Evolutionary conservation across 2,888 invertebrate species (phyloP), one percentile per base, ranked within the genome.

Genomic region (Leptinotarsa peninsularis): DNA sequence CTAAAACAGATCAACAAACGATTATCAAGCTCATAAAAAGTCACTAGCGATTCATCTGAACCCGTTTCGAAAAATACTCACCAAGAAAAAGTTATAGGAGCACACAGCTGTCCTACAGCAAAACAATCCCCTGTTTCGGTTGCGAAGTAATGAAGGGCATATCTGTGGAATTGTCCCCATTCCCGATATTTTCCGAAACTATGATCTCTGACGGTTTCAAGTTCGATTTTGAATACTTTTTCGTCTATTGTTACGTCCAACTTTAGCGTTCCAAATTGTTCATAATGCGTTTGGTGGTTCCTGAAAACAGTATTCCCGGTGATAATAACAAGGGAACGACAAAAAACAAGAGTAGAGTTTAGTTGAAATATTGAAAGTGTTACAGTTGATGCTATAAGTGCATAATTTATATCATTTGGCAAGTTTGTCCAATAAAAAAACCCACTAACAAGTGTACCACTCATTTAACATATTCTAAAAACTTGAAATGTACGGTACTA

Each of bases 241-340:
- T 90, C 91, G 77, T 92, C 90, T 14, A 94, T 88, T 33, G 86
- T 86, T 0, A 91, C 90, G 1, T 86, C 88, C 5, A 93, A 93
- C 70, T 88, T 87, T 2, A 94, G 84, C 63, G 87, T 88, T 3
- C 94, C 94, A 90, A 92, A 92, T 88, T 95, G 94, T 83, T 95
- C 94, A 85, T 94, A 94, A 86, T 94, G 94, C 0, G 92, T 92
- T 88, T 94, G 93, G 85, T 94, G 94, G 52, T 91, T 88, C 77
- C 94, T 94, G 86, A 58, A 89, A 83, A 77, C 60, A 58, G 33
- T 13, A 52, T 13, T 10, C 27, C 5, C n/a, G 21, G 21, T 21
- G 21, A 21, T 21, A 1, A 21, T 21, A 4, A n/a, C 43, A 56
- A n/a, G 33, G 43, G 10, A 3, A 10, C 10, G 3, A 43, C 43